Evolutionary conservation across 2,888 invertebrate species (phyloP).

Genomic region (Mesorhabditis belari): DNA sequence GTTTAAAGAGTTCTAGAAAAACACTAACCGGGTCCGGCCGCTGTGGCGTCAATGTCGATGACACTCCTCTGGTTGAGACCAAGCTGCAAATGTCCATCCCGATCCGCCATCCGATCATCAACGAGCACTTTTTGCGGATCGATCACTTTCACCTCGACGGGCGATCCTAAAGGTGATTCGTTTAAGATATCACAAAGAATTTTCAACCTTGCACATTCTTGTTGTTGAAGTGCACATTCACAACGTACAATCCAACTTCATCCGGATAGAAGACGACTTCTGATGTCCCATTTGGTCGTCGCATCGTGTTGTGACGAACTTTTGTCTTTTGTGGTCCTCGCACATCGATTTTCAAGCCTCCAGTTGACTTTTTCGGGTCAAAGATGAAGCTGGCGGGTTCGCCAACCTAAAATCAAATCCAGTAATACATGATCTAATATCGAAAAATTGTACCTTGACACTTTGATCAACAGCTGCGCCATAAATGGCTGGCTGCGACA

Average conservation of each 20-base stretch:
- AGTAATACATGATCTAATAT: not conserved
- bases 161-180: constrained; percentile 31
- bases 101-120: constrained; percentile 34
- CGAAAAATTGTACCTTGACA: constrained; percentile 11
- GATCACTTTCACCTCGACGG: constrained; percentile 44
- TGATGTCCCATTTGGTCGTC: constrained; percentile 32
- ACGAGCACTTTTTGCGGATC: constrained; percentile 46
- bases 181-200: not conserved
- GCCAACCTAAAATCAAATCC: constrained; percentile 54
- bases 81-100: constrained; percentile 42
- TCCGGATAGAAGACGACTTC: constrained; percentile 48
- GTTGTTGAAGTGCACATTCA: constrained; percentile 50
- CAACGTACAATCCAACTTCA: constrained; percentile 39
- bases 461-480: constrained; percentile 59
- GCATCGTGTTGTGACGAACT: constrained; percentile 43
- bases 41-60: constrained; percentile 50
- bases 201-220: constrained; percentile 64
- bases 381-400: constrained; percentile 58
- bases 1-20: not conserved
- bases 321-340: constrained; percentile 28
- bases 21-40: constrained; percentile 48
- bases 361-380: constrained; percentile 54
- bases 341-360: constrained; percentile 48
- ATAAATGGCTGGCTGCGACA: constrained; percentile 41
- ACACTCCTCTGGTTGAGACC: constrained; percentile 38